Percentiles rank a stretch among this genome's conserved stretches.
Evolutionary conservation across 1,140 invertebrate species (phyloP).

Genomic region (Trichonephila clavipes): DNA sequence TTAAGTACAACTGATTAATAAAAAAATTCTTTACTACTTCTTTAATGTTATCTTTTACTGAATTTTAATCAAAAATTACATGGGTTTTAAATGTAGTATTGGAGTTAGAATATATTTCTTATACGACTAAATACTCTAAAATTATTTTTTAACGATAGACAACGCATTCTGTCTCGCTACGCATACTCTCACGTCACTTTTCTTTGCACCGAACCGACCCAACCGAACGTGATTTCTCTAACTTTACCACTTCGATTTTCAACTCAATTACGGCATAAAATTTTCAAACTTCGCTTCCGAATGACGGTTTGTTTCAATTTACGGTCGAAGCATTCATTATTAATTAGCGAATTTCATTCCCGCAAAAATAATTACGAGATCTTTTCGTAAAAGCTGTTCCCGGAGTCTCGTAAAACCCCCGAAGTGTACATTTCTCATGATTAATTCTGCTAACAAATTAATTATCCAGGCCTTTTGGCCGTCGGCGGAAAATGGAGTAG

Average conservation of each 20-base stretch:
- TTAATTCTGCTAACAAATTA: slow-evolving; percentile 75
- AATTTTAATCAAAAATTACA: no score
- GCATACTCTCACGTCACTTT: neutral
- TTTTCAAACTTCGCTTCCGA: slow-evolving; percentile 54
- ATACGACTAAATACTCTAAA: no score
- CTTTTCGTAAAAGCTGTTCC: slow-evolving; percentile 71
- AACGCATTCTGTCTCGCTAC: neutral
- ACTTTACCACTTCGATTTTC: slow-evolving; percentile 39
- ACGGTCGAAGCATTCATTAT: slow-evolving; percentile 61
- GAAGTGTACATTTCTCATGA: slow-evolving; percentile 75
- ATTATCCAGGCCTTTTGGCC: slow-evolving; percentile 71
- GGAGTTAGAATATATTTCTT: no score
- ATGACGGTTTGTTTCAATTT: slow-evolving; percentile 74
- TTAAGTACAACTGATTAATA: no score
- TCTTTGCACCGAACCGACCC: neutral
- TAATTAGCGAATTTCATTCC: slow-evolving; percentile 73
- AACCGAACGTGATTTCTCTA: slow-evolving; percentile 17
- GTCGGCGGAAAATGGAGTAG: slow-evolving; percentile 8
- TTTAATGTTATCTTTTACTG: no score
- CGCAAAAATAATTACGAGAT: slow-evolving; percentile 71
- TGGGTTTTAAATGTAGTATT: no score
- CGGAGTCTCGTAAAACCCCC: slow-evolving; percentile 52
- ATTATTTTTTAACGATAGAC: no score
- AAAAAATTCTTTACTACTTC: no score
- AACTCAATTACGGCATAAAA: slow-evolving; percentile 72